Conservation (phyloP, 2,888 invertebrate species). For the Schrankia costaestrigalis region DNA sequence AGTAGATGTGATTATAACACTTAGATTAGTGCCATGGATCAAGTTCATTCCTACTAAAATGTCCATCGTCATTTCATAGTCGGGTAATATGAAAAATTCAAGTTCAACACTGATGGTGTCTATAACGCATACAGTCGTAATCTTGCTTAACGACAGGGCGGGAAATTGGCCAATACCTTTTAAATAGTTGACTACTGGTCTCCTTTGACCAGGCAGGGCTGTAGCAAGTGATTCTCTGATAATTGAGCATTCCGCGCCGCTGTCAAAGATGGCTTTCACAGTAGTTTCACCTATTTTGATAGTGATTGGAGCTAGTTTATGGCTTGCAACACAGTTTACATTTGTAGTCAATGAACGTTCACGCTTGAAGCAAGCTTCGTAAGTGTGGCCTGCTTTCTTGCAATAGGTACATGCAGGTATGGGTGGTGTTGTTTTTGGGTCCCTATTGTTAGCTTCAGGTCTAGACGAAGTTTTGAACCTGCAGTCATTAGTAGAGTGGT, state of each 20-base stretch:
- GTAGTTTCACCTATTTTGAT: background rate
- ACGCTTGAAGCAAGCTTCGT: background rate
- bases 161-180: slow-evolving; percentile 1
- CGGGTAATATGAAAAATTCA: background rate
- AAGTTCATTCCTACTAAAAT: slow-evolving; percentile 7
- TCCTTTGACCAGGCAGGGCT: background rate
- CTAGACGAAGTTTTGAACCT: background rate
- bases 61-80: slow-evolving; percentile 8
- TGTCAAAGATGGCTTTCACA: background rate
- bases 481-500: background rate
- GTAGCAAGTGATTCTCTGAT: background rate
- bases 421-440: background rate
- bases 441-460: background rate
- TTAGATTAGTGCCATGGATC: slow-evolving; percentile 4
- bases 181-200: slow-evolving; percentile 1
- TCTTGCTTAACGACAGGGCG: background rate
- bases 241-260: background rate
- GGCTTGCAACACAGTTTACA: background rate
- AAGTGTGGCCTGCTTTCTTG: background rate
- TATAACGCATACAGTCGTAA: background rate
- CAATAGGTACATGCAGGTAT: background rate
- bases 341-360: background rate
- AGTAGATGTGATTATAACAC: background rate
- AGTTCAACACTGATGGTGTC: background rate
- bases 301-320: background rate